phyloP scores from a whole-genome alignment of 2,113 vertebrate species.

The Mungos mungo region DNA sequence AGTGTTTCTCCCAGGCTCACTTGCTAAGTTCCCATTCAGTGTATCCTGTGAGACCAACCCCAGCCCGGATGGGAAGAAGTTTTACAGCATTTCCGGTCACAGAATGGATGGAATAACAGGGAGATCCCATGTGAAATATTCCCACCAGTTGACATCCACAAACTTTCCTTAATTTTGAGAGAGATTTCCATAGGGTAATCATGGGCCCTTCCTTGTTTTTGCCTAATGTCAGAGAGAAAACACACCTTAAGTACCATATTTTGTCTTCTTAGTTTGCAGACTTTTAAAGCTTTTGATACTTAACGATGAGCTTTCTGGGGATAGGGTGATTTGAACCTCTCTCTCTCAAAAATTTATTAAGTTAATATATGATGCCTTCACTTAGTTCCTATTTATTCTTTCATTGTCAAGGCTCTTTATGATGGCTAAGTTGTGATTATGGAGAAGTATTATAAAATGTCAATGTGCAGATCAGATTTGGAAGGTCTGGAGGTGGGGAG shows the following conservation, averaged over 20 bases:
- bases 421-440: slow-evolving; percentile 22
- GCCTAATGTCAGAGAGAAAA: neutral
- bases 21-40: neutral
- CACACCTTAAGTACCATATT: neutral
- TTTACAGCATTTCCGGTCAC: neutral
- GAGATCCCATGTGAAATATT: neutral
- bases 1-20: neutral
- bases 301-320: neutral
- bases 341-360: neutral
- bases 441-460: slow-evolving; percentile 35
- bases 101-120: neutral
- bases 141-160: neutral
- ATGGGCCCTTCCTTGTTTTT: neutral
- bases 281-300: neutral
- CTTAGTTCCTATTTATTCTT: slow-evolving; percentile 23
- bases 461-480: neutral
- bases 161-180: slow-evolving; percentile 20
- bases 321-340: neutral
- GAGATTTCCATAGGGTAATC: neutral
- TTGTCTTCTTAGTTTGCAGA: neutral
- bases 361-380: neutral
- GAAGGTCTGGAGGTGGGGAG: neutral
- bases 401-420: slow-evolving; percentile 18
- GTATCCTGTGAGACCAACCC: neutral
- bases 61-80: neutral